Conservation (phyloP, 2,888 invertebrate species). For the Gisinianus flammeolus region DNA sequence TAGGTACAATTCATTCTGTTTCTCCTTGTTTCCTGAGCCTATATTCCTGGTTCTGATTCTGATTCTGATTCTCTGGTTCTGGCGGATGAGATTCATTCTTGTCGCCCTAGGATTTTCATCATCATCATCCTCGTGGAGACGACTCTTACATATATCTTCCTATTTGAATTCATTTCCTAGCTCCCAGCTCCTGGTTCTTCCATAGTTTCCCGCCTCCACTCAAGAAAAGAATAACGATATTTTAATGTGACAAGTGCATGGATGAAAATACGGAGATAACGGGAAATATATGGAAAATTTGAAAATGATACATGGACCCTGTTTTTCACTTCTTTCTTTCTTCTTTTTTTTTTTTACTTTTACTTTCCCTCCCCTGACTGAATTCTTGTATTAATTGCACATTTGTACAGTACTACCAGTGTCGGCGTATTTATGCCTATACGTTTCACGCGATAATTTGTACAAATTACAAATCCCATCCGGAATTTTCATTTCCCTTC, state of each 20-base stretch:
- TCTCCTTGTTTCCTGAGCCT: neutral
- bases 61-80: neutral
- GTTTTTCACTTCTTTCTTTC: too few species aligned
- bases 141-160: neutral
- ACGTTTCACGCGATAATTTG: too few species aligned
- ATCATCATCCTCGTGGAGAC: neutral
- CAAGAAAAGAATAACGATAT: neutral
- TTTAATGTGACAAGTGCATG: neutral
- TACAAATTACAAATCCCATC: too few species aligned
- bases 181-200: neutral
- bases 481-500: too few species aligned
- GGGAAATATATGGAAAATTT: neutral
- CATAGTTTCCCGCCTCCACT: neutral
- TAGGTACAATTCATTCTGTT: neutral
- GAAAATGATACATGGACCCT: neutral
- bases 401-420: too few species aligned
- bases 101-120: constrained; percentile 7
- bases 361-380: too few species aligned
- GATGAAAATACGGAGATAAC: too few species aligned
- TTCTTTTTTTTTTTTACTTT: too few species aligned
- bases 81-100: neutral
- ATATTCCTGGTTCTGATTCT: neutral
- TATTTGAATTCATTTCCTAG: too few species aligned
- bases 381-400: too few species aligned
- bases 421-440: too few species aligned